These are phyloP conservation scores for Drosophila pallidifrons DNA, from an alignment of 1,140 invertebrate genomes.

Conservation along the genomic window DNA sequence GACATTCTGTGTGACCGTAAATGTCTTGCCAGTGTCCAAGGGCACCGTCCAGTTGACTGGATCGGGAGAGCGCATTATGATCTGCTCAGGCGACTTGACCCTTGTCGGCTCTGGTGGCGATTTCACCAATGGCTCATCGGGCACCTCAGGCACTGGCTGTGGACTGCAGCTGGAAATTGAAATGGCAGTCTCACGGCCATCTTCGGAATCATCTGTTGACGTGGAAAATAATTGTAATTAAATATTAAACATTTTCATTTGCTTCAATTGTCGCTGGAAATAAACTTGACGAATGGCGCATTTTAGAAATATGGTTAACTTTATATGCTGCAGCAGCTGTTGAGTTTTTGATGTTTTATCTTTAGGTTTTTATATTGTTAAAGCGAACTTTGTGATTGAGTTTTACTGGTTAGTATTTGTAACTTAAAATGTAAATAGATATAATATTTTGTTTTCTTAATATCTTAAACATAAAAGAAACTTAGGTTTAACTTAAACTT, in stretches of 20 bases:
- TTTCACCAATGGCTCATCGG: slow-evolving; percentile 91
- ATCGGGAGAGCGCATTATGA: slow-evolving; percentile 95
- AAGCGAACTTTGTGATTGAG: slow-evolving; percentile 77
- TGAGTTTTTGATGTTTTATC: slow-evolving; percentile 40
- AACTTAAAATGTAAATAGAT: slow-evolving; percentile 60
- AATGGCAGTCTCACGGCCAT: slow-evolving; percentile 81
- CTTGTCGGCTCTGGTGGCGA: slow-evolving; percentile 95
- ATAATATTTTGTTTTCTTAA: slow-evolving; percentile 37
- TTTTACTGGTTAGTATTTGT: slow-evolving; percentile 73
- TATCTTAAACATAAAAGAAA: slow-evolving; percentile 45
- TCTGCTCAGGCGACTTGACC: slow-evolving; percentile 96
- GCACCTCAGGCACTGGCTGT: slow-evolving; percentile 81
- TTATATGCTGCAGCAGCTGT: slow-evolving; percentile 63
- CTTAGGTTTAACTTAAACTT: slow-evolving; percentile 45
- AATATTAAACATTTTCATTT: slow-evolving; percentile 33
- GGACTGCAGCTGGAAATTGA: slow-evolving; percentile 84
- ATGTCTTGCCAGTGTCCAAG: slow-evolving; percentile 95
- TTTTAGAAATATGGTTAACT: slow-evolving; percentile 59
- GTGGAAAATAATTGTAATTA: slow-evolving; percentile 57
- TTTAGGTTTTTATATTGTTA: slow-evolving; percentile 42
- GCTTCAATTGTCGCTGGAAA: slow-evolving; percentile 10
- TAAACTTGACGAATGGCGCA: slow-evolving; percentile 55
- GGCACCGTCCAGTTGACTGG: slow-evolving; percentile 97
- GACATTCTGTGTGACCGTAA: slow-evolving; percentile 96
- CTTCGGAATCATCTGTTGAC: slow-evolving; percentile 79